Conservation (phyloP, 2,113 vertebrate species). For the Rhipidura dahli region DNA sequence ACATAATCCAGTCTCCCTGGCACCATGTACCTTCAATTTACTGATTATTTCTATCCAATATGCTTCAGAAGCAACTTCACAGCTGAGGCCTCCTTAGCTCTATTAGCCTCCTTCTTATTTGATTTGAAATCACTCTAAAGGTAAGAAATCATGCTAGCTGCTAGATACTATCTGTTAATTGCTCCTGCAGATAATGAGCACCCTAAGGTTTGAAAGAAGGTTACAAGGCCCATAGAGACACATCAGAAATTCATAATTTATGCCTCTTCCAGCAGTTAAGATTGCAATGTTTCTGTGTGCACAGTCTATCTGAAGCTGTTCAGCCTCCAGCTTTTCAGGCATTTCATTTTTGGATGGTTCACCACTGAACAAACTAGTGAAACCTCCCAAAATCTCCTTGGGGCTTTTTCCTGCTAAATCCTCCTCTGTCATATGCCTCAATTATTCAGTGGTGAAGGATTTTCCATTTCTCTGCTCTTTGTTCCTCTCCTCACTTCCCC, state of each 20-base stretch:
- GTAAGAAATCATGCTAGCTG: slow-evolving; percentile 1
- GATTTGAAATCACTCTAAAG: slow-evolving; percentile 39
- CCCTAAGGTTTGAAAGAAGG: slow-evolving; percentile 31
- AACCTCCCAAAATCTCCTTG: neutral
- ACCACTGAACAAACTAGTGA: neutral
- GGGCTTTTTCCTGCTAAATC: neutral
- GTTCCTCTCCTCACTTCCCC: neutral
- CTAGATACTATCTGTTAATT: slow-evolving; percentile 44
- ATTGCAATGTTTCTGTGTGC: neutral
- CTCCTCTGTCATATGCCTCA: neutral
- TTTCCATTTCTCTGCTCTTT: neutral
- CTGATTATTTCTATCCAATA: slow-evolving; percentile 33
- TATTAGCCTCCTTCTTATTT: slow-evolving; percentile 18
- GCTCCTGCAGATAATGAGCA: slow-evolving; percentile 25
- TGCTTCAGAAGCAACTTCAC: slow-evolving; percentile 33
- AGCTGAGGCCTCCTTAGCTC: slow-evolving; percentile 19
- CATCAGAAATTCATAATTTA: slow-evolving; percentile 38
- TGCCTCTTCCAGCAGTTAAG: neutral
- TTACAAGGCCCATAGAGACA: neutral
- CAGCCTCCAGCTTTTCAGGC: neutral
- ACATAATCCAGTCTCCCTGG: neutral
- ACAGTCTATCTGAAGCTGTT: neutral
- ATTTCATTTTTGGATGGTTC: neutral
- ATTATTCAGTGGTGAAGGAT: neutral
- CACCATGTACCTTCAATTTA: neutral